These are phyloP conservation scores for Taenioides sp. DNA, from an alignment of 2,797 vertebrate species.

Conservation along the genomic window DNA sequence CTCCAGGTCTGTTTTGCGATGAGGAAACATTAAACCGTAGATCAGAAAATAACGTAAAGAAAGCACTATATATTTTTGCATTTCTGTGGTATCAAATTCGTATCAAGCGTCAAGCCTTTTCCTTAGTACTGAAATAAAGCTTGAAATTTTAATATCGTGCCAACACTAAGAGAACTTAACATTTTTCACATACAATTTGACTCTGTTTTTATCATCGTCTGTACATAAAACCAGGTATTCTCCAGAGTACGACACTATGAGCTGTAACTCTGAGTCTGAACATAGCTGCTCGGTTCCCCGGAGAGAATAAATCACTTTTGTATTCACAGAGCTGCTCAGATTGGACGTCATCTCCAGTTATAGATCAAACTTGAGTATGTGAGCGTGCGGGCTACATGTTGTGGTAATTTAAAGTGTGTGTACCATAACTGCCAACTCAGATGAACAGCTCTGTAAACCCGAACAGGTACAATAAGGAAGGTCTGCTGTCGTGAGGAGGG, in stretches of 20 bases:
- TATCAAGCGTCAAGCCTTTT: too few species aligned
- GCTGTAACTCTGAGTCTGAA: not conserved
- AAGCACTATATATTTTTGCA: too few species aligned
- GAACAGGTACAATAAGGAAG: slow-evolving; percentile 21
- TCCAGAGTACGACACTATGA: slow-evolving; percentile 18
- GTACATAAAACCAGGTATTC: slow-evolving; percentile 1
- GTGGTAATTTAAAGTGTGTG: slow-evolving; percentile 9
- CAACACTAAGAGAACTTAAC: not conserved
- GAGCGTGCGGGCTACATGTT: not conserved
- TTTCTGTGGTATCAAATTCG: too few species aligned
- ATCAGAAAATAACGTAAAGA: too few species aligned
- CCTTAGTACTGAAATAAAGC: too few species aligned
- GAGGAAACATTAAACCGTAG: too few species aligned
- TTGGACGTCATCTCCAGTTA: slow-evolving; percentile 38
- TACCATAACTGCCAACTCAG: slow-evolving; percentile 11
- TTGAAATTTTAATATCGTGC: too few species aligned
- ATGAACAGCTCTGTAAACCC: slow-evolving; percentile 33
- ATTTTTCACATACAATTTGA: not conserved
- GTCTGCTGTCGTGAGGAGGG: not conserved
- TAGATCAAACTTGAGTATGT: slow-evolving; percentile 5
- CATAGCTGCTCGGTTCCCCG: slow-evolving; percentile 19
- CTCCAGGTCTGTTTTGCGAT: too few species aligned
- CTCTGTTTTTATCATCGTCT: not conserved
- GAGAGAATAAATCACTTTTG: slow-evolving; percentile 16
- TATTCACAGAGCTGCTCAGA: slow-evolving; percentile 21